Evolutionary conservation across 2,888 invertebrate genomes (phyloP).

Genomic region (Alloscopus bannaensis): DNA sequence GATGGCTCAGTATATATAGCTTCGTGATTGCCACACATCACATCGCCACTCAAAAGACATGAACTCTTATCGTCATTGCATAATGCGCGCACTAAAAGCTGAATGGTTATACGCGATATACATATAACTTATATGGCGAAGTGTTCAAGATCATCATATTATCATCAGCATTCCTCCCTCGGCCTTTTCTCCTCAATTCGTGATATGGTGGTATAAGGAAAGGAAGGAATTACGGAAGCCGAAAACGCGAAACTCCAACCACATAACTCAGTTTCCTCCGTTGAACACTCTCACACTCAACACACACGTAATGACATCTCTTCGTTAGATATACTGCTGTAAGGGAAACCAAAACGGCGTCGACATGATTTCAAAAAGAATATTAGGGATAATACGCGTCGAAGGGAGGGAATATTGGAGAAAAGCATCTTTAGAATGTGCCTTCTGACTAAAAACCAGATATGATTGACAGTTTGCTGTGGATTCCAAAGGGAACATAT

Average conservation of each 20-base stretch:
- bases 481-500: slow-evolving; percentile 35
- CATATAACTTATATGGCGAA: too few species aligned
- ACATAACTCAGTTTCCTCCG: slow-evolving; percentile 26
- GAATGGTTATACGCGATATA: too few species aligned
- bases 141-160: slow-evolving; percentile 36
- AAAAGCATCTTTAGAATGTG: neutral
- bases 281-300: slow-evolving; percentile 7
- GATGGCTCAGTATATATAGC: too few species aligned
- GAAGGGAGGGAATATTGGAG: neutral
- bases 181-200: neutral
- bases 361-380: slow-evolving; percentile 1
- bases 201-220: neutral
- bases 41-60: too few species aligned
- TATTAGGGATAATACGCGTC: neutral
- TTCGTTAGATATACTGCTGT: neutral
- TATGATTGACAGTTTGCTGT: slow-evolving; percentile 45
- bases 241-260: slow-evolving; percentile 13
- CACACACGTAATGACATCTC: neutral
- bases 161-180: slow-evolving; percentile 21
- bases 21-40: too few species aligned
- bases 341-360: neutral
- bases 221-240: slow-evolving; percentile 9
- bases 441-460: slow-evolving; percentile 11
- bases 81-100: too few species aligned
- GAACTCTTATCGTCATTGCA: too few species aligned